Base-by-base conservation (phyloP, 53 echinoderm and acorn worm genomes). In the Paracentrotus lividus region DNA sequence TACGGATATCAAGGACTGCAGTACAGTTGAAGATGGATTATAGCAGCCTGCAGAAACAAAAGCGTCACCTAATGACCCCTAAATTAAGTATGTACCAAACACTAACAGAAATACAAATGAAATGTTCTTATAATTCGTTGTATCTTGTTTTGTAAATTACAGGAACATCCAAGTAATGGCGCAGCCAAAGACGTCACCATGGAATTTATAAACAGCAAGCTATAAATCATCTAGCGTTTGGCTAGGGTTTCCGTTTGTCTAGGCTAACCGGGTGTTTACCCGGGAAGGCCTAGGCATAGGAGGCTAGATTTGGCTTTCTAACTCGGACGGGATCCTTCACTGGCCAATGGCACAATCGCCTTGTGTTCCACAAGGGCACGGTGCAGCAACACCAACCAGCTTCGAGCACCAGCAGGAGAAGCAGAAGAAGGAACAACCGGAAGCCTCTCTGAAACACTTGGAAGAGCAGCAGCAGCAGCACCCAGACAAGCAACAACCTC, bases 251-350 rank as follows among this genome's bases (percentile, higher is more conserved):
- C 91, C 72, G 72, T 49, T 45, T 56, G 91, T 91, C 91, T 91
- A 91, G 91, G 91, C 91, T 91, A 51, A 91, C 91, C 91, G 91
- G 91, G 91, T 91, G 47, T 49, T 31, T 29, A 52, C 91, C 91
- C 91, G 91, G 91, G 91, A 75, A 45, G 36, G 91, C 91, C 91
- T 91, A 91, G 91, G 56, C 91, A 85, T 42, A 47, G 85, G 85
- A 51, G 85, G 85, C 85, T 85, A 85, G 85, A 49, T 85, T 85
- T 14, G 29, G 85, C 85, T 85, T 49, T 14, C 49, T 14, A 29
- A 85, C 49, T 51, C 31, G 85, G 27, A 51, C 85, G 26, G 85
- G 85, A 85, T 85, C 51, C 78, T 47, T 53, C 49, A 32, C 75
- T 75, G 53, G 91, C 91, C 47, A 91, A 91, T 91, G 91, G 91